Evolutionary conservation across 2,797 vertebrate species (phyloP).

Genomic region (Allobates femoralis): DNA sequence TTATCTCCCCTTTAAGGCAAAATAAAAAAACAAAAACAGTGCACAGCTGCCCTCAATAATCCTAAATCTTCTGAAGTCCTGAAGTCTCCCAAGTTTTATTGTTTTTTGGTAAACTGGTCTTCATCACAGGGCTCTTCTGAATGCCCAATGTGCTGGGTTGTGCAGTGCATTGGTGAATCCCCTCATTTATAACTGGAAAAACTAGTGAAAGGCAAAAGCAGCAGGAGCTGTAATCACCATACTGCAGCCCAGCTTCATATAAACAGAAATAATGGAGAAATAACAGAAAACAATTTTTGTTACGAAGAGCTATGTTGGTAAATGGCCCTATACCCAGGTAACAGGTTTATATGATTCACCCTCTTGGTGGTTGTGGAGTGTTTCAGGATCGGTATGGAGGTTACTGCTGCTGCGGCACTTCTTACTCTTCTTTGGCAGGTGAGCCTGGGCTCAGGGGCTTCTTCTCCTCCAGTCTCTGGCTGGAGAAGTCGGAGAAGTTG

Average conservation of each 20-base stretch:
- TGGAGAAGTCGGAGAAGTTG: neutral
- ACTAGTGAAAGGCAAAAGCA: neutral
- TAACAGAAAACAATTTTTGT: neutral
- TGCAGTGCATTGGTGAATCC: too few relatives aligned
- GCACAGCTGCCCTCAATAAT: neutral
- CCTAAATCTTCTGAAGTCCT: neutral
- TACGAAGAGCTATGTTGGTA: neutral
- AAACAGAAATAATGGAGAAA: neutral
- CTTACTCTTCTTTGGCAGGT: slow-evolving; percentile 20
- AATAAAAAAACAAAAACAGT: neutral
- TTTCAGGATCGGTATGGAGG: neutral
- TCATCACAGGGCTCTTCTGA: neutral
- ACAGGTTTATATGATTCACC: neutral
- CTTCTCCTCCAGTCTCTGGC: slow-evolving; percentile 3
- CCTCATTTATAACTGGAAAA: neutral
- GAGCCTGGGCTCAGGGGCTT: neutral
- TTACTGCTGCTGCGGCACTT: neutral
- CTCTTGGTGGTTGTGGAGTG: neutral
- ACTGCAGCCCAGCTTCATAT: neutral
- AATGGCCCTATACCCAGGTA: too few relatives aligned
- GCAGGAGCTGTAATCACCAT: neutral
- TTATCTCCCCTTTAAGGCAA: too few relatives aligned
- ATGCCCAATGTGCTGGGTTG: too few relatives aligned
- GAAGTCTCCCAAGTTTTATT: neutral
- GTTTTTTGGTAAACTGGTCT: neutral